Conservation (phyloP, 2,797 vertebrate genomes). For the Sebastes matsubarae region DNA sequence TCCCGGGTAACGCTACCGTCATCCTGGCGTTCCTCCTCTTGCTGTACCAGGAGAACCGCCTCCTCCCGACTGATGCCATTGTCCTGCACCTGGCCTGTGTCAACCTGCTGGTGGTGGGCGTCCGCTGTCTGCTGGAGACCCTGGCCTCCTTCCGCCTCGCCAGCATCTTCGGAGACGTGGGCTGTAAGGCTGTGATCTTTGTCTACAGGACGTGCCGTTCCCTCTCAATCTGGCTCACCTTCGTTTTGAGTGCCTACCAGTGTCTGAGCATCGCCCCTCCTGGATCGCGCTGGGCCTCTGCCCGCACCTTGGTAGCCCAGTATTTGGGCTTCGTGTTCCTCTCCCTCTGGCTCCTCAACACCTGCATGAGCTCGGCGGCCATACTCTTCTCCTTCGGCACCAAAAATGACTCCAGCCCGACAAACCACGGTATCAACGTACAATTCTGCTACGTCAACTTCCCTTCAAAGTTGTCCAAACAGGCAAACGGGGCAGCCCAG, state of each 20-base stretch:
- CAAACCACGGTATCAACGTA: conserved; percentile 69
- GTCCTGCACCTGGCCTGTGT: conserved; percentile 77
- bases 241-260: conserved; percentile 80
- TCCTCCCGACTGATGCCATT: conserved; percentile 79
- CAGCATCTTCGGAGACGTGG: conserved; percentile 65
- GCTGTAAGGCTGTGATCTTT: conserved; percentile 80
- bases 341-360: conserved; percentile 77
- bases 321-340: conserved; percentile 72
- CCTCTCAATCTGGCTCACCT: conserved; percentile 85
- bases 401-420: conserved; percentile 45
- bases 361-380: conserved; percentile 61
- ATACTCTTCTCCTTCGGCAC: conserved; percentile 66
- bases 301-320: conserved; percentile 38
- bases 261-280: conserved; percentile 79
- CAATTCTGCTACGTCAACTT: conserved; percentile 79
- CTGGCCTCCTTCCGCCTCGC: conserved; percentile 73
- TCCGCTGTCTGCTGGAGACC: conserved; percentile 78
- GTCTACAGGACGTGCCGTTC: conserved; percentile 78
- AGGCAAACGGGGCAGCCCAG: conserved; percentile 74
- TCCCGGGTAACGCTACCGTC: conserved; percentile 75
- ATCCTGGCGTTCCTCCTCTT: conserved; percentile 76
- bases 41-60: conserved; percentile 61
- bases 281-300: conserved; percentile 71
- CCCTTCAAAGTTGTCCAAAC: conserved; percentile 66
- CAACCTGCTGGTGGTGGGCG: conserved; percentile 79